Base-by-base conservation (phyloP, 2,888 invertebrate genomes). In the Agriopis leucophaearia region DNA sequence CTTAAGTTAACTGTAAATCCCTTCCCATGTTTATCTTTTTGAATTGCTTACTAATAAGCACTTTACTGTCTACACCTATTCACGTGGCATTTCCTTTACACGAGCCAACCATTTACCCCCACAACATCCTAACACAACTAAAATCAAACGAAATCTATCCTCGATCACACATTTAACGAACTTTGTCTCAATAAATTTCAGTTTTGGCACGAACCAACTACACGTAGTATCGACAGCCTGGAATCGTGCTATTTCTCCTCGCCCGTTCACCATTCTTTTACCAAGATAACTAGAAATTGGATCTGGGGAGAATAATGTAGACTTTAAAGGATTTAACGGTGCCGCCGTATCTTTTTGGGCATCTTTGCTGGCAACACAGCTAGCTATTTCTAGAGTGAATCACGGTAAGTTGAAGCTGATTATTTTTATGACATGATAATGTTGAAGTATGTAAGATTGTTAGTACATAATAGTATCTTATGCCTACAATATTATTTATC, bases 141-240 rank as follows among this genome's bases (percentile, higher is more conserved):
- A 69, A 69, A 74, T 69, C 66, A 68, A 66, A 68, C 66, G 56
- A 69, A 70, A 72, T 73, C 75, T 80, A 81, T 81, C 79, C 73
- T 71, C 60, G 72, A 80, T 69, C 68, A 64, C 78, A 81, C 77
- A 81, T 82, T 80, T 82, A 79, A 80, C 77, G 72, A 83, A 85
- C 82, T 83, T 80, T 82, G 82, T 83, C 81, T 81, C 84, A 82
- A 87, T 88, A 88, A 88, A 88, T 88, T 81, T 79, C 74, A 81
- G 80, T 86, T 87, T 88, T 88, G 88, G 88, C 88, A 88, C 86
- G 81, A 78, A 74, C 73, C 68, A 75, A 61, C 50, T 68, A 71
- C 71, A 69, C 71, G 73, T 69, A 74, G 81, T 83, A 86, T 86
- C 85, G 86, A 83, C 78, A 76, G 73, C 71, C 76, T 78, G 75